Evolutionary conservation across 2,797 vertebrate genomes (phyloP).

Genomic region (Hyperoplus lanceolatus): DNA sequence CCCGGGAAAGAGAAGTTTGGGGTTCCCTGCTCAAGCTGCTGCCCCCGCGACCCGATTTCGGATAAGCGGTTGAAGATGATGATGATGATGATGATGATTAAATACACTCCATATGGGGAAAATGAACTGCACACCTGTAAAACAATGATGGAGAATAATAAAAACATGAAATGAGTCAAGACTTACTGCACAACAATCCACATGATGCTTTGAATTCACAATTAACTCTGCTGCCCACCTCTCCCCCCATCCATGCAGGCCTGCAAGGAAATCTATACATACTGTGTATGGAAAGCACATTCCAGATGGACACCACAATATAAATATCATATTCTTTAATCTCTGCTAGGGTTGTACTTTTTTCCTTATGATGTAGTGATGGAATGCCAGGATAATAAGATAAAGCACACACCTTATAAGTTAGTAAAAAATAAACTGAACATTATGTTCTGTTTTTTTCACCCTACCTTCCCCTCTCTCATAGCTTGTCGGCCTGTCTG

Average conservation of each 20-base stretch:
- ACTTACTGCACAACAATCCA: no score
- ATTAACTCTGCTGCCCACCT: no score
- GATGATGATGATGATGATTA: no score
- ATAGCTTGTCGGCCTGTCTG: slow-evolving; percentile 52
- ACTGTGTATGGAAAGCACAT: not conserved
- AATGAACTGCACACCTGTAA: no score
- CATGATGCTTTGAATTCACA: no score
- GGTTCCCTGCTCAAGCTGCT: no score
- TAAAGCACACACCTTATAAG: slow-evolving; percentile 1
- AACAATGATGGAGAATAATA: no score
- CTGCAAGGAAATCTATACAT: slow-evolving; percentile 7
- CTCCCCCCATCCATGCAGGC: not conserved
- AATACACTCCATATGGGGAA: no score
- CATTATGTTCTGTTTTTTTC: slow-evolving; percentile 25
- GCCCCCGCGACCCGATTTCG: no score
- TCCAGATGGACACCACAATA: not conserved
- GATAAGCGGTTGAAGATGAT: no score
- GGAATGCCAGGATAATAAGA: slow-evolving; percentile 13
- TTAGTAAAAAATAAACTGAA: slow-evolving; percentile 24
- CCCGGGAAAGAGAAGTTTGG: no score
- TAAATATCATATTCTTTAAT: slow-evolving; percentile 1
- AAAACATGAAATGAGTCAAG: no score
- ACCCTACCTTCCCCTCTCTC: slow-evolving; percentile 7
- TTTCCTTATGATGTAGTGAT: slow-evolving; percentile 9
- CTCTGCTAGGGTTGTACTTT: slow-evolving; percentile 1